Conservation (phyloP, 2,888 invertebrate genomes). For the Coleophora flavipennella region DNA sequence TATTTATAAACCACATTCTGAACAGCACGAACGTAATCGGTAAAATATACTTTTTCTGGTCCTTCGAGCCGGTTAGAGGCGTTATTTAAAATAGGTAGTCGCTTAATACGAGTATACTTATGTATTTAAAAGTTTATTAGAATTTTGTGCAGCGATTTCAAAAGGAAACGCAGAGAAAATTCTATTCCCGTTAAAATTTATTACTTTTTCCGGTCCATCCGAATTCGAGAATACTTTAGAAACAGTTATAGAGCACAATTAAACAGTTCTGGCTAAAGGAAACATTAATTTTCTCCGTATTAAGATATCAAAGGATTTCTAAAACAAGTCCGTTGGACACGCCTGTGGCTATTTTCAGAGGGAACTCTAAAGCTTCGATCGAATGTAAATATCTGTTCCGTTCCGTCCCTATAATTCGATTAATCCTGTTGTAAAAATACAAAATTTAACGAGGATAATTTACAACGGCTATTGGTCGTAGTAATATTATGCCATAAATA, state of each 20-base stretch:
- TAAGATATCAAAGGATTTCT: constrained; percentile 11
- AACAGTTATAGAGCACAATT: background rate
- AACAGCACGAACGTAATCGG: background rate
- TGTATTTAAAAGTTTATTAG: no score
- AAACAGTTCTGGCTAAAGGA: constrained; percentile 1
- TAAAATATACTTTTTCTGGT: background rate
- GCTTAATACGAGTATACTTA: no score
- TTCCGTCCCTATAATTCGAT: constrained; percentile 3
- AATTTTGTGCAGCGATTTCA: no score
- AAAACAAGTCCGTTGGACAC: constrained; percentile 3
- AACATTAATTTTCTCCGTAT: constrained; percentile 6
- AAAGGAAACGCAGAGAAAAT: no score
- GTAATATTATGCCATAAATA: no score
- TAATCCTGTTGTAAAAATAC: constrained; percentile 6
- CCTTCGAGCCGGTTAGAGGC: constrained; percentile 6
- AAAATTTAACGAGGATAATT: background rate
- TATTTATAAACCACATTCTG: constrained; percentile 38
- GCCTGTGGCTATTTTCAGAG: constrained; percentile 12
- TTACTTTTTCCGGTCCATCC: background rate
- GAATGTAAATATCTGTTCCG: background rate
- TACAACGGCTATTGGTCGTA: no score
- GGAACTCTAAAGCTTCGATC: constrained; percentile 9
- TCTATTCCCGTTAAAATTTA: no score
- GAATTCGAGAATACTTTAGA: background rate
- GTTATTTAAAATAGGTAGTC: no score